Conservation (phyloP, 1,140 invertebrate genomes). For the Caenorhabditis elegans region DNA sequence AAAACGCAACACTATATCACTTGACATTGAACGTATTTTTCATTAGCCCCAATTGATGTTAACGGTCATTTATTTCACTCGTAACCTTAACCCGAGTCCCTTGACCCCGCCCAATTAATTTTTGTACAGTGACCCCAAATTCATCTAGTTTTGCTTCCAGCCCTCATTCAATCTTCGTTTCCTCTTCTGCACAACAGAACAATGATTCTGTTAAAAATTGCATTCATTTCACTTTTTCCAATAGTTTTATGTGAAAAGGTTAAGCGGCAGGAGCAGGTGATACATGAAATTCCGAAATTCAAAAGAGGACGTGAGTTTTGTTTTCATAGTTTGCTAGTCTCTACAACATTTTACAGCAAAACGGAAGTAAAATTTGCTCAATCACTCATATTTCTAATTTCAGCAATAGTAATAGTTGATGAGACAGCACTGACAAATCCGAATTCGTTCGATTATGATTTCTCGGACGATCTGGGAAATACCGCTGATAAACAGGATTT, state of each 20-base stretch:
- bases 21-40: background rate
- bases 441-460: conserved; percentile 41
- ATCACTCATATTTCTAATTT: background rate
- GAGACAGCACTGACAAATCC: conserved; percentile 39
- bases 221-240: background rate
- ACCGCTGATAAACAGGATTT: conserved; percentile 22
- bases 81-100: background rate
- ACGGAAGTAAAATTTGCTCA: background rate
- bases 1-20: background rate
- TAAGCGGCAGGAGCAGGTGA: background rate
- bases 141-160: background rate
- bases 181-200: background rate
- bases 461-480: conserved; percentile 22
- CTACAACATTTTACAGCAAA: background rate
- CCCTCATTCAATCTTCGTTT: background rate
- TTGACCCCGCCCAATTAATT: background rate
- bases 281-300: conserved; percentile 28
- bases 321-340: background rate
- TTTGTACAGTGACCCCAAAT: background rate
- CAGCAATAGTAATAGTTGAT: conserved; percentile 27
- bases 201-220: background rate
- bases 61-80: background rate
- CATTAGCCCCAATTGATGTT: background rate
- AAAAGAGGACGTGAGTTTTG: conserved; percentile 39
- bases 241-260: background rate